phyloP scores from a whole-genome alignment of 1,140 invertebrate genomes.

The Tetramorium simillimum region DNA sequence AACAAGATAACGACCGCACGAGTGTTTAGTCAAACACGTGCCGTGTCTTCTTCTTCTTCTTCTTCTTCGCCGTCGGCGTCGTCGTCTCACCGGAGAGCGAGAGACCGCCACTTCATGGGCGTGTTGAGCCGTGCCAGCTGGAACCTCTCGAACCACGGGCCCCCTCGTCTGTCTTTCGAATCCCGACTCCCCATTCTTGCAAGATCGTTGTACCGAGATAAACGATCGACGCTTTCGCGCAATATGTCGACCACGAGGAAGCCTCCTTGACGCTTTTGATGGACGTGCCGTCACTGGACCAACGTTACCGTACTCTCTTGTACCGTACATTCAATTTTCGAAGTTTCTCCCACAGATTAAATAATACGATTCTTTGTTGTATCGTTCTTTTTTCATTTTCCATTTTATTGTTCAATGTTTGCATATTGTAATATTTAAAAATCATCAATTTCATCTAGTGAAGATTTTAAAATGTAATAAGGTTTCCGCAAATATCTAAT shows the following conservation, averaged over 20 bases:
- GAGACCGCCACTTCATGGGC: slow-evolving; percentile 60
- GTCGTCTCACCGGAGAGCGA: slow-evolving; percentile 28
- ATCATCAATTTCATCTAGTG: neutral
- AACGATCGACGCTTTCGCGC: slow-evolving; percentile 54
- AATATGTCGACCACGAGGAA: slow-evolving; percentile 46
- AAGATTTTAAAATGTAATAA: neutral
- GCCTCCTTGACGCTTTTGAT: slow-evolving; percentile 44
- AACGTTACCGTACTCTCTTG: neutral
- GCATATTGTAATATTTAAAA: neutral
- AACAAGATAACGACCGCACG: slow-evolving; percentile 80
- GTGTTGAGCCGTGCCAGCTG: slow-evolving; percentile 71
- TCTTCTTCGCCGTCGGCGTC: slow-evolving; percentile 35
- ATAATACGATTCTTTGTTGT: neutral
- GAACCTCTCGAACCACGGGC: slow-evolving; percentile 16
- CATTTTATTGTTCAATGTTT: neutral
- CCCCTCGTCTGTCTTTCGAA: slow-evolving; percentile 40
- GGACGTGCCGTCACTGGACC: slow-evolving; percentile 9
- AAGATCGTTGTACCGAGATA: slow-evolving; percentile 61
- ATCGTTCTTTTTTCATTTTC: neutral
- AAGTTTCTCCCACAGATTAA: neutral
- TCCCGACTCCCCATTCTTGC: slow-evolving; percentile 30
- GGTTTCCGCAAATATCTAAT: neutral
- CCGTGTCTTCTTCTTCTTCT: slow-evolving; percentile 38
- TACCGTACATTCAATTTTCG: neutral
- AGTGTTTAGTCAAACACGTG: slow-evolving; percentile 67